Base-by-base conservation (phyloP, 1,140 invertebrate species). In the Copidosoma floridanum region DNA sequence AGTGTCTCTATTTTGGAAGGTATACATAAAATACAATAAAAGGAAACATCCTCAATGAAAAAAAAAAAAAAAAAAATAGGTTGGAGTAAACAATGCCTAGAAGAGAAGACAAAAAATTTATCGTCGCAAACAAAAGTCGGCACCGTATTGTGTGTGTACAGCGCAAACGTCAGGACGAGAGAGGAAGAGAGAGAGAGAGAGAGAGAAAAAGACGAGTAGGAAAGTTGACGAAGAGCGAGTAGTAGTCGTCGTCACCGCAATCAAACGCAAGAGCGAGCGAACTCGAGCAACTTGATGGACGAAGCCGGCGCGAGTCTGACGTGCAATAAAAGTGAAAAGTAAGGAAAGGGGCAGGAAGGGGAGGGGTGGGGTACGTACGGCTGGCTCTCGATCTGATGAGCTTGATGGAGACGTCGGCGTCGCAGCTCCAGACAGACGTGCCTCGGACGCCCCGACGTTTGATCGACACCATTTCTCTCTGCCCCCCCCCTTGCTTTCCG, bases 401-500 rank as follows among this genome's bases (percentile, higher is more conserved):
- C 60, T 26, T 70, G 74, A 78, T 76, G 72, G 75, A 78, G 74
- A 77, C 68, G 68, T 74, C 73, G 70, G 71, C 71, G 71, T 68
- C 29, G 7, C 37, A 44, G 47, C 56, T 71, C 55, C 65, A 68
- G 72, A 73, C 69, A 74, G 68, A 71, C 68, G n/a, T n/a, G 71
- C 64, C 59, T 73, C 64, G 68, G 74, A 74, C 63, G 64, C 37
- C 32, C 68, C 46, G 65, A 74, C 72, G 67, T 72, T 76, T 77
- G 75, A 78, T 77, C 70, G 74, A 77, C 74, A 68, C 67, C 47
- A 35, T 55, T 52, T 64, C 63, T 58, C 47, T 29, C 53, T 35
- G 8, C 43, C 7, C 21, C 7, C 14, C 43, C 16, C n/a, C 21
- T 21, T 37, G 20, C 41, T 35, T 40, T 16, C 10, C 24, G 35